Evolutionary conservation across 53 echinoderm and acorn worm species (phyloP), one percentile per base, ranked within the genome.

Genomic region (Pentamera pediparva): DNA sequence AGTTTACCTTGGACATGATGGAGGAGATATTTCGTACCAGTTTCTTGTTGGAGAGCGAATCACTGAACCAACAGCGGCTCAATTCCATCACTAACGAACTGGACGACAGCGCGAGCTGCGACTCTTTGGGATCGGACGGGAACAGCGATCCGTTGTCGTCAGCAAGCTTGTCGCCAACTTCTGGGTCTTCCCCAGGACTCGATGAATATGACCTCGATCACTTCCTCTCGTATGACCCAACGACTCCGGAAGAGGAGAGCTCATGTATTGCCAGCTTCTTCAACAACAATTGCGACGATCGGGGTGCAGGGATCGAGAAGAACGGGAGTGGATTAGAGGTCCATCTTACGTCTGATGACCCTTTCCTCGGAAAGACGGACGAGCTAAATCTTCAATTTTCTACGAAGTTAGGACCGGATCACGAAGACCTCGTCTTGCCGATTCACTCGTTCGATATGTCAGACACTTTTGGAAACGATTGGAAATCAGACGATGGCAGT

Each of bases 1-100:
- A 4, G 5, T 55, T 9, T 13, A 8, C 5, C 8, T 0, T 55
- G 55, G 20, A 55, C 9, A 9, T 17, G 17, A 96, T 96, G 96
- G 91, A 91, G 48, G 96, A 96, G 58, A 76, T 86, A 45, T 91
- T 85, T 58, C 83, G 91, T 32, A 96, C 96, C 53, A 85, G 80
- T 70, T 96, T 91, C 81, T 85, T 84, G 61, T 69, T 96, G 24
- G 90, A 96, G 76, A 83, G 96, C 38, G 96, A 96, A 79, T 81
- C 82, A 52, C 82, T 87, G 90, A 95, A 89, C n/a, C 60, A 90
- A n/a, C 90, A 95, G 74, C 56, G 95, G 56, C 81, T 96, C 27
- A 96, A 88, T 47, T 91, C 91, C 0, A 75, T 85, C 22, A 87
- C 90, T 18, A 81, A 81, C 18, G n/a, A n/a, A n/a, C n/a, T n/a